A percentile compares a stretch with the other conserved stretches of the same genome.
phyloP scores from a whole-genome alignment of 2,797 vertebrate genomes.

The Catostomus latipinnis region DNA sequence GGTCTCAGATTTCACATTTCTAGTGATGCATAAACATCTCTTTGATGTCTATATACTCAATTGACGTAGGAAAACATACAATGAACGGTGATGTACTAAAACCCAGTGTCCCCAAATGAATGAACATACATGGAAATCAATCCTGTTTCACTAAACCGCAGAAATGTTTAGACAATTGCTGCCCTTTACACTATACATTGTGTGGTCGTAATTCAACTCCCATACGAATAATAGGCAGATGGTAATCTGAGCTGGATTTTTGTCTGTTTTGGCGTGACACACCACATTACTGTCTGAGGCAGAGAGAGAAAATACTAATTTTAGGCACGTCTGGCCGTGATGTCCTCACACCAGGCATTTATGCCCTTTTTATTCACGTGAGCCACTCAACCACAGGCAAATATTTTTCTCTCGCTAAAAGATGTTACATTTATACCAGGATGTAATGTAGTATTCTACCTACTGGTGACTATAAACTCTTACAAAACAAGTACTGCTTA shows the following conservation, averaged over 20 bases:
- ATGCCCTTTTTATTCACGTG: neutral
- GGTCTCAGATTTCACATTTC: too few relatives aligned
- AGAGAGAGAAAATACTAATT: conserved; percentile 33
- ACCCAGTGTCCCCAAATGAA: neutral
- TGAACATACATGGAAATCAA: conserved; percentile 28
- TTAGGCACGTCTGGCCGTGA: conserved; percentile 11
- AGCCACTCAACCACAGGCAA: conserved; percentile 7
- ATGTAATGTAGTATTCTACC: neutral
- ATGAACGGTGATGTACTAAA: conserved; percentile 2
- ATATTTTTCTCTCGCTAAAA: conserved; percentile 30
- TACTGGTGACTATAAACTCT: too few relatives aligned
- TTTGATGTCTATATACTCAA: conserved; percentile 14
- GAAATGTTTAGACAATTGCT: neutral
- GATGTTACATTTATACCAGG: conserved; percentile 30
- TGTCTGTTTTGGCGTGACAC: conserved; percentile 33
- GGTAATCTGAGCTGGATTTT: conserved; percentile 21
- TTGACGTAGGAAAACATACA: conserved; percentile 5
- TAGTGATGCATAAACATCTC: neutral
- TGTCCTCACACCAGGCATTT: neutral
- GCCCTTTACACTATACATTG: conserved; percentile 20
- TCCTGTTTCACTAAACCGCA: conserved; percentile 6
- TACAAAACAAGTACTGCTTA: too few relatives aligned
- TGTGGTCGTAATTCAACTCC: conserved; percentile 34
- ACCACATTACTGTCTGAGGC: conserved; percentile 8
- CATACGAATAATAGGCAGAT: conserved; percentile 35